phyloP scores from a whole-genome alignment of 2,888 invertebrate genomes.

The Nephrotoma guestfalica region DNA sequence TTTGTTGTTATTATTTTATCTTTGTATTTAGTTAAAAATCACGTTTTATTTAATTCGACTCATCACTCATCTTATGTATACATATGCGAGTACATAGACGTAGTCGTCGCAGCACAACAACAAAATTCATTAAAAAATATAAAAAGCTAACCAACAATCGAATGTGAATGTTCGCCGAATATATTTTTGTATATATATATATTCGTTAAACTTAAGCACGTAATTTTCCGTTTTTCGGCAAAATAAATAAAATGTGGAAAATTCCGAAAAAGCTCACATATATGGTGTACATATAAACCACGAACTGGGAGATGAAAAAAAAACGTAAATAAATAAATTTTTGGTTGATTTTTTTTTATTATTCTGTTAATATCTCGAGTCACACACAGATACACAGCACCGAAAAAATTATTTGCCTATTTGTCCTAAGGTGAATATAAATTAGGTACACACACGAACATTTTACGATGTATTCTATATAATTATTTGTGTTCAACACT shows the following conservation, averaged over 20 bases:
- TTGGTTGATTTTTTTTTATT: neutral
- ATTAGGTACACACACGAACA: neutral
- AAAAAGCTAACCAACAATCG: neutral
- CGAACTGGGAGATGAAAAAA: neutral
- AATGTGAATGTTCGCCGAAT: neutral
- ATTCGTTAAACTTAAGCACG: neutral
- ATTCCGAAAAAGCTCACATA: neutral
- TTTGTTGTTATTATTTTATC: neutral
- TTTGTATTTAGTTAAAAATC: neutral
- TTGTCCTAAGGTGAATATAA: neutral
- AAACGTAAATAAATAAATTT: neutral
- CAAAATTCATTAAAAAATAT: neutral
- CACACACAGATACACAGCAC: neutral
- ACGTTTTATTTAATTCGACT: neutral
- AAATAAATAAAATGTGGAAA: neutral
- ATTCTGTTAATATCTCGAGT: neutral
- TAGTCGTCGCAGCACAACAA: neutral
- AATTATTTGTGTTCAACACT: neutral
- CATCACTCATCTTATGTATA: neutral
- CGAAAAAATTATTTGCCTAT: neutral
- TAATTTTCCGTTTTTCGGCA: neutral
- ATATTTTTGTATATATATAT: neutral
- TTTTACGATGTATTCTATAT: neutral
- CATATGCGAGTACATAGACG: too few relatives aligned
- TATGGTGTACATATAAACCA: too few relatives aligned